Evolutionary conservation across 1,140 invertebrate genomes (phyloP), one percentile per base, ranked within the genome.

Genomic region (Dreissena rostriformis): DNA sequence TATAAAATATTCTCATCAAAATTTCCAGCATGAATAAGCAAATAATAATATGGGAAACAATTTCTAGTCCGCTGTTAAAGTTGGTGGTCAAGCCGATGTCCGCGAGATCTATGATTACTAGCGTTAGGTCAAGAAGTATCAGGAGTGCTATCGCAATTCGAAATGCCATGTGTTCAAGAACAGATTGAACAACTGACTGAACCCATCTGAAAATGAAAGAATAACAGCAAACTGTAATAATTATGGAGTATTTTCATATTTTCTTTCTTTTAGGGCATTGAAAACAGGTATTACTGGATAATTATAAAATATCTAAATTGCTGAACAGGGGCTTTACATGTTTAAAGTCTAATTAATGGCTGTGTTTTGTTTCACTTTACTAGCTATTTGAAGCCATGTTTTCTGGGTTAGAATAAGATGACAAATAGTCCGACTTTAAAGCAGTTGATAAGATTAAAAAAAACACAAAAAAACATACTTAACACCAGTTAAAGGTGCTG

Each of bases 11-110:
- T 85, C 93, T 87, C 17, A 92, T 86, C 72, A 79, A 74, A 22
- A 94, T 90, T 89, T 94, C 94, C 7, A 94, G 67, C 22, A 94
- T 76, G 79, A 95, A 94, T 76, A 92, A 92, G 63, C 85, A 89
- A 53, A 92, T 92, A 86, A 94, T 92, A 71, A 91, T 87, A 63
- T 94, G 89, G 11, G 93, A 91, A 6, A 92, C 77, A 53, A 90
- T 86, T 66, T 93, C 91, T 55, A 93, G 55, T 12, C 66, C 82
- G 55, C 78, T 86, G 29, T 83, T 85, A 55, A 77, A 86, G 29
- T 83, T 85, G 49, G 49, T 79, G 68, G 80, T 83, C 86, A 92
- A 92, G 15, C 86, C 75, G 49, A 82, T 77, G 4, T 90, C 76
- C 11, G 92, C 68, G n/a, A 94, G 85, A 79, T 93, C 94, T 26